Conservation (phyloP, 2,888 invertebrate species). For the Lasioglossum villosulum region DNA sequence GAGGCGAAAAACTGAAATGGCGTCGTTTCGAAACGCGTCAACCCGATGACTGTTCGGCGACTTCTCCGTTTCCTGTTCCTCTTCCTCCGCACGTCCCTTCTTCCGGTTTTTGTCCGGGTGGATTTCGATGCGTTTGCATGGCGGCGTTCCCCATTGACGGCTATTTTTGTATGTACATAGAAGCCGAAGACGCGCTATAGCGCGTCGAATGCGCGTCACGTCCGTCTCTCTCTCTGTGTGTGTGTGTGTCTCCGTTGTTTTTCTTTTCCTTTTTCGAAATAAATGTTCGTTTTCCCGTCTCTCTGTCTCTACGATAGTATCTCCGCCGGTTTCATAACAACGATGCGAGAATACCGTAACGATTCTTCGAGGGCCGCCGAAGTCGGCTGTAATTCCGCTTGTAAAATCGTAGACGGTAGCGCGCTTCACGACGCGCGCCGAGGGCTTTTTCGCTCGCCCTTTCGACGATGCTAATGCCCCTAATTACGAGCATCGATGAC, state of each 20-base stretch:
- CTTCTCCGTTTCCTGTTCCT: slow-evolving; percentile 27
- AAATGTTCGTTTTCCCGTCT: slow-evolving; percentile 36
- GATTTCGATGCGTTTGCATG: slow-evolving; percentile 64
- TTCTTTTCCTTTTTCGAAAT: slow-evolving; percentile 30
- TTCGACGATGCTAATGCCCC: slow-evolving; percentile 48
- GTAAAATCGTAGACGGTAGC: slow-evolving; percentile 23
- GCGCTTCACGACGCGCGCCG: slow-evolving; percentile 24
- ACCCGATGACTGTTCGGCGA: not conserved
- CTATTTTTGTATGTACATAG: slow-evolving; percentile 72
- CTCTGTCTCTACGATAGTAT: slow-evolving; percentile 44
- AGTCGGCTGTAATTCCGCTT: slow-evolving; percentile 29
- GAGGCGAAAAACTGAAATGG: not conserved
- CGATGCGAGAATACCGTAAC: slow-evolving; percentile 55
- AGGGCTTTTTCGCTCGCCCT: slow-evolving; percentile 34
- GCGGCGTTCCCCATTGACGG: slow-evolving; percentile 54
- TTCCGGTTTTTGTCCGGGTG: slow-evolving; percentile 35
- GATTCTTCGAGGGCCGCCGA: slow-evolving; percentile 33
- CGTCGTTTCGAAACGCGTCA: not conserved
- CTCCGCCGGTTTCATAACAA: slow-evolving; percentile 69
- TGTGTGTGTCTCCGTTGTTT: slow-evolving; percentile 26
- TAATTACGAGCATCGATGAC: slow-evolving; percentile 33
- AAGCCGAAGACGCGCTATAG: slow-evolving; percentile 61
- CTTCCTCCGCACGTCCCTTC: slow-evolving; percentile 13
- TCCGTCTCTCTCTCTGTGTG: slow-evolving; percentile 48
- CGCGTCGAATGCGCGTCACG: slow-evolving; percentile 55